Evolutionary conservation across 2,797 vertebrate species (phyloP).

Genomic region (Premnoplex brunnescens): DNA sequence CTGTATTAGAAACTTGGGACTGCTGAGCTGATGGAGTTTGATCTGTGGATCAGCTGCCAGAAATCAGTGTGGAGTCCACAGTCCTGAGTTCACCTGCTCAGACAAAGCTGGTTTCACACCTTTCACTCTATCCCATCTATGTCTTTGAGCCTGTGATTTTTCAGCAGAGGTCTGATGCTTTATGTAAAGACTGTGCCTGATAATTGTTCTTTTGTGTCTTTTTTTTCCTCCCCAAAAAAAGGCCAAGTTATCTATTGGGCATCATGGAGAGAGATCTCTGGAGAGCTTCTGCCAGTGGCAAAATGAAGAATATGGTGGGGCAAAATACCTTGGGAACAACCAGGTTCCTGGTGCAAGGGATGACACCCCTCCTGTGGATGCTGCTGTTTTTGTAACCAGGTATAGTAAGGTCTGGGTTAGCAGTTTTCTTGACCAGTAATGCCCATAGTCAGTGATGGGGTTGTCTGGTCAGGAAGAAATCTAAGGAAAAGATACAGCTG

Average conservation of each 20-base stretch:
- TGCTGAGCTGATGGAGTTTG: background rate
- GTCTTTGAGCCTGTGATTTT: background rate
- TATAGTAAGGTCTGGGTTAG: slow-evolving; percentile 54
- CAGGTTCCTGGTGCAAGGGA: slow-evolving; percentile 89
- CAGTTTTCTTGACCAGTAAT: background rate
- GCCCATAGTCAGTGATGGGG: background rate
- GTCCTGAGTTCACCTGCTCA: background rate
- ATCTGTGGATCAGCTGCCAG: background rate
- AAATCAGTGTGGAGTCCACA: background rate
- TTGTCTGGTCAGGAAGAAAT: background rate
- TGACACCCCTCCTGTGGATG: slow-evolving; percentile 87
- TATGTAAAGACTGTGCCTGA: background rate
- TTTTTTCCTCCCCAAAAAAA: slow-evolving; percentile 22
- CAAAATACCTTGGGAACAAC: slow-evolving; percentile 89
- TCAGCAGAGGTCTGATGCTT: background rate
- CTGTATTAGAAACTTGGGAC: background rate
- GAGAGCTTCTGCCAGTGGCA: slow-evolving; percentile 98
- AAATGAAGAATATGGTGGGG: slow-evolving; percentile 88
- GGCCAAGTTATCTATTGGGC: slow-evolving; percentile 89
- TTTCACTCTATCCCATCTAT: background rate
- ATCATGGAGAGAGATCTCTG: slow-evolving; percentile 93
- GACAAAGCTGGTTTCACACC: background rate
- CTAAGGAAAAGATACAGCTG: background rate
- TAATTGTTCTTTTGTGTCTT: background rate
- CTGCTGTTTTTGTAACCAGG: slow-evolving; percentile 96